A percentile compares a stretch with the other conserved stretches of the same genome.
Conservation (phyloP, 2,888 invertebrate species). For the Dasypolia templi region DNA sequence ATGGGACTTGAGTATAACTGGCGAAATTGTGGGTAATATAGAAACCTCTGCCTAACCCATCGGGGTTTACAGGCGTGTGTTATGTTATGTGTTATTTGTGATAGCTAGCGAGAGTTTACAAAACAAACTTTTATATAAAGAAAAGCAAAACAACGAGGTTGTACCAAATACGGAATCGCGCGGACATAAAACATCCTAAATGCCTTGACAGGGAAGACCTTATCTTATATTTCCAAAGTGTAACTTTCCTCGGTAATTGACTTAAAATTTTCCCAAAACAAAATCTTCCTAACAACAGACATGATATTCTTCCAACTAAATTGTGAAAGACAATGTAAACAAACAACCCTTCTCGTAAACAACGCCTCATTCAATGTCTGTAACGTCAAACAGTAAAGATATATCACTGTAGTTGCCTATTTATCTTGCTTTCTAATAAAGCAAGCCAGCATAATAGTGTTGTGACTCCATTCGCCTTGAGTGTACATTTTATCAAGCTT, state of each 20-base stretch:
- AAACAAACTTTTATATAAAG: neutral
- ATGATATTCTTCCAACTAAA: conserved; percentile 18
- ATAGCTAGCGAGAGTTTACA: no score
- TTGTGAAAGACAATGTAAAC: conserved; percentile 31
- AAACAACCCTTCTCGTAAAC: conserved; percentile 26
- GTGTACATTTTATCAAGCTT: conserved; percentile 72
- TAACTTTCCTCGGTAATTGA: neutral
- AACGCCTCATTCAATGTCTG: conserved; percentile 38
- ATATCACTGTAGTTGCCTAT: conserved; percentile 54
- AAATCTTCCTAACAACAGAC: neutral
- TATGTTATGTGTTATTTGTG: no score
- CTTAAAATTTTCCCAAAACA: no score
- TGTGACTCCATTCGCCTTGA: conserved; percentile 62
- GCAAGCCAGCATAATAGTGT: conserved; percentile 58
- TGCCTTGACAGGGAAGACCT: neutral
- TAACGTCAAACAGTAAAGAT: conserved; percentile 48
- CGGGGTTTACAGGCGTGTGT: no score
- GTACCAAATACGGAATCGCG: neutral
- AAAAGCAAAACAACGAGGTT: neutral
- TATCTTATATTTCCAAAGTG: neutral
- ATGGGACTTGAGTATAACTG: no score
- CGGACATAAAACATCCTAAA: neutral
- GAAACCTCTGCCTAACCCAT: no score
- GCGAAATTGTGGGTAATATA: no score
- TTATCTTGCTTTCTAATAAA: conserved; percentile 62